Evolutionary conservation across 2,113 vertebrate genomes (phyloP).

Genomic region (Coptodon rendalli): DNA sequence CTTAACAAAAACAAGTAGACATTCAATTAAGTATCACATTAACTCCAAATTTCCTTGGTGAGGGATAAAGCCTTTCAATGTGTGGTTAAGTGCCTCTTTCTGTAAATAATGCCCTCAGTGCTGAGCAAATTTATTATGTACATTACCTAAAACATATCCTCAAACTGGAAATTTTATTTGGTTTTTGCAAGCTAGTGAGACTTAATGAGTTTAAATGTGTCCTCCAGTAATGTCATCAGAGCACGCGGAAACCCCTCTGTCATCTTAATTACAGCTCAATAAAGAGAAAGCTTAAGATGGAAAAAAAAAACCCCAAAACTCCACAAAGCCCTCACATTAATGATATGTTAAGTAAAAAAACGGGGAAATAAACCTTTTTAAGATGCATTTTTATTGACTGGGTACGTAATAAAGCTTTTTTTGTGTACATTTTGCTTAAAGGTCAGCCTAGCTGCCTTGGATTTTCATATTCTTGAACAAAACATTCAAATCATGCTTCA

Average conservation of each 20-base stretch:
- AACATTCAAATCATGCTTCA: neutral
- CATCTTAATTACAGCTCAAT: constrained; percentile 37
- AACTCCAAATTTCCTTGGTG: neutral
- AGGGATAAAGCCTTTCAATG: neutral
- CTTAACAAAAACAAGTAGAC: neutral
- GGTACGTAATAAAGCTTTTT: neutral
- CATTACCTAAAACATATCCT: constrained; percentile 27
- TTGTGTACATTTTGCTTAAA: neutral
- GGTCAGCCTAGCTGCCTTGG: neutral
- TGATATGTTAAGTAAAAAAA: neutral
- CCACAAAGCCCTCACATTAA: neutral
- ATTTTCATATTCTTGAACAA: neutral
- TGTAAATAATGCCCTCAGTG: constrained; percentile 16
- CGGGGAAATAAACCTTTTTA: neutral
- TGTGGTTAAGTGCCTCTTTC: neutral
- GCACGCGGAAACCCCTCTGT: neutral
- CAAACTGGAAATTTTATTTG: constrained; percentile 18
- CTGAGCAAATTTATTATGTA: neutral
- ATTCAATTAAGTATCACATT: constrained; percentile 14
- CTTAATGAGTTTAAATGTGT: constrained; percentile 43
- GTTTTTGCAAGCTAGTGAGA: neutral
- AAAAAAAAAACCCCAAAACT: neutral
- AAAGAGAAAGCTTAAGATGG: neutral
- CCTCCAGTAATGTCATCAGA: constrained; percentile 48
- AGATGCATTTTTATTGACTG: neutral